A percentile compares a stretch with the other conserved stretches of the same genome.
These are phyloP conservation scores for Thera britannica DNA, from an alignment of 2,888 invertebrate genomes.

Conservation along the genomic window DNA sequence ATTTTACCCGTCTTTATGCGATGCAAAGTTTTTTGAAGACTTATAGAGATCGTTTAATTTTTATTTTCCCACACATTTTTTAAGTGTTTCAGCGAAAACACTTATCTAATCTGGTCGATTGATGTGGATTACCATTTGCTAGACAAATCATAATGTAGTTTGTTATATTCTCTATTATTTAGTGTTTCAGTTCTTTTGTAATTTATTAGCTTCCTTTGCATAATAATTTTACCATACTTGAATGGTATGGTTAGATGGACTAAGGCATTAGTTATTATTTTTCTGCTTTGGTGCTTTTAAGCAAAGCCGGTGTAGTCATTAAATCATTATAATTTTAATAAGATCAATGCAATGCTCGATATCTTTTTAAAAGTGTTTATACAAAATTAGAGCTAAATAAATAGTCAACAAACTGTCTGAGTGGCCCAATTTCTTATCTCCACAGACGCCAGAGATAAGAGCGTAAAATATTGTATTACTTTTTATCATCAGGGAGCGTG, in stretches of 20 bases:
- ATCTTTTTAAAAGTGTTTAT: neutral
- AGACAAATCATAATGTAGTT: neutral
- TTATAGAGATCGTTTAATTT: slow-evolving; percentile 9
- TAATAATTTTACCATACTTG: too few species aligned
- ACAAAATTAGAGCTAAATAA: neutral
- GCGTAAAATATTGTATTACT: slow-evolving; percentile 25
- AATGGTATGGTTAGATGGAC: too few species aligned
- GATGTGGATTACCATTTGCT: slow-evolving; percentile 9
- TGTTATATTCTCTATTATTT: too few species aligned
- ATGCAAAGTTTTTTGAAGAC: slow-evolving; percentile 15
- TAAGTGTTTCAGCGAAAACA: slow-evolving; percentile 36
- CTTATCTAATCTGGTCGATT: slow-evolving; percentile 36
- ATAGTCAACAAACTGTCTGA: neutral
- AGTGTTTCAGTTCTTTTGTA: too few species aligned
- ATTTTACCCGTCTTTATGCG: slow-evolving; percentile 27
- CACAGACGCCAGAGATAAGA: slow-evolving; percentile 31
- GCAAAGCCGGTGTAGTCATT: too few species aligned
- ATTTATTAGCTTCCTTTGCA: too few species aligned
- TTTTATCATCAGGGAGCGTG: slow-evolving; percentile 36
- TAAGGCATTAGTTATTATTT: too few species aligned
- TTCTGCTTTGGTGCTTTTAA: too few species aligned
- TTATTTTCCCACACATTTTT: slow-evolving; percentile 37
- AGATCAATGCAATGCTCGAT: neutral
- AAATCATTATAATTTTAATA: too few species aligned
- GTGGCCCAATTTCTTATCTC: slow-evolving; percentile 33